A percentile compares a stretch with the other conserved stretches of the same genome.
These are phyloP conservation scores for Auanema sp. DNA, from an alignment of 2,888 invertebrate species.

Conservation along the genomic window DNA sequence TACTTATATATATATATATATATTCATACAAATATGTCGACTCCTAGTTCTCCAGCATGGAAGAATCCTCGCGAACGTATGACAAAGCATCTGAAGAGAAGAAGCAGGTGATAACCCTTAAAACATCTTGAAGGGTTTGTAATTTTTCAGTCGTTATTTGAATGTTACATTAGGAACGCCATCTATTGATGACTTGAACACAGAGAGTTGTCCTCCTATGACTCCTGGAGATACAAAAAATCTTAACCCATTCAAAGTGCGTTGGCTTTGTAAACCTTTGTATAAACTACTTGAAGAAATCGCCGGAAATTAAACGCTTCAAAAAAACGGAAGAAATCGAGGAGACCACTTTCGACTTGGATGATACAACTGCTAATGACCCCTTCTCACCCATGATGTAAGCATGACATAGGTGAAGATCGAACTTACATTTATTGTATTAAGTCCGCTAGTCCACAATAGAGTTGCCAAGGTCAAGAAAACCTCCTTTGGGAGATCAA, in stretches of 20 bases:
- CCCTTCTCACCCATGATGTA: constrained; percentile 13
- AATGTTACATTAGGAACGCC: not conserved
- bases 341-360: constrained; percentile 17
- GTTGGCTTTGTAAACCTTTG: not conserved
- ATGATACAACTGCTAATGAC: constrained; percentile 19
- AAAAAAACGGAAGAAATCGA: not conserved
- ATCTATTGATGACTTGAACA: constrained; percentile 14
- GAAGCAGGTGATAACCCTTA: constrained; percentile 15
- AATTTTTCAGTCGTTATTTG: constrained; percentile 9
- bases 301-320: constrained; percentile 7
- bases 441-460: not conserved
- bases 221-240: not conserved
- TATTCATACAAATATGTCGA: no score
- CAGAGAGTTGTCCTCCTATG: constrained; percentile 22
- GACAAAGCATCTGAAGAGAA: constrained; percentile 17
- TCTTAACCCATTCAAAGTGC: constrained; percentile 20
- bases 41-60: constrained; percentile 19
- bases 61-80: constrained; percentile 20
- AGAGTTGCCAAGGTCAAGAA: constrained; percentile 6
- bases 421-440: not conserved
- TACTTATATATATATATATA: no score
- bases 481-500: constrained; percentile 7
- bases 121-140: not conserved
- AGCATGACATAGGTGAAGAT: not conserved
- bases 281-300: not conserved